phyloP scores from a whole-genome alignment of 2,888 invertebrate genomes.

The Lepidochitona cinerea region DNA sequence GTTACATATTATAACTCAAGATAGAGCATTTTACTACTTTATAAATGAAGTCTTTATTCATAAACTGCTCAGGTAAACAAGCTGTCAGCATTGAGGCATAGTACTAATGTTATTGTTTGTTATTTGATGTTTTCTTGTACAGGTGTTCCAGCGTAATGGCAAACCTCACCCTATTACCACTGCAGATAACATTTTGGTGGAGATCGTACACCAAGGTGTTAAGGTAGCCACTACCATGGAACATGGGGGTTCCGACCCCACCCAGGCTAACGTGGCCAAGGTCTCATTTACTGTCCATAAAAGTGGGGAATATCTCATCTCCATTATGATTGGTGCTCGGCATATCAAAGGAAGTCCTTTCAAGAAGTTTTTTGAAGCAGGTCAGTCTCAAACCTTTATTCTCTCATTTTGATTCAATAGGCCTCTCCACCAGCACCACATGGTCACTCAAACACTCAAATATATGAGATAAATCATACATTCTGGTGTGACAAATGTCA shows the following conservation, averaged over 20 bases:
- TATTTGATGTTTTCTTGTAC: too few relatives aligned
- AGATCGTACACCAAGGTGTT: constrained; percentile 87
- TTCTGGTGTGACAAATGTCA: too few relatives aligned
- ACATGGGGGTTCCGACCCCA: constrained; percentile 81
- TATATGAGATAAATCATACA: too few relatives aligned
- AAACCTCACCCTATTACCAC: constrained; percentile 92
- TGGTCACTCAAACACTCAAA: too few relatives aligned
- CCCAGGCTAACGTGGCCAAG: constrained; percentile 87
- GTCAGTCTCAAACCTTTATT: constrained; percentile 70
- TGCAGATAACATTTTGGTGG: constrained; percentile 82
- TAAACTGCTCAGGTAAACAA: too few relatives aligned
- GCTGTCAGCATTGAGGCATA: too few relatives aligned
- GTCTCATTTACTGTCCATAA: constrained; percentile 94
- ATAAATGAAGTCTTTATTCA: too few relatives aligned
- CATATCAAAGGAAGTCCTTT: constrained; percentile 90
- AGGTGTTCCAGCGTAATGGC: constrained; percentile 77
- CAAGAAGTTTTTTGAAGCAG: constrained; percentile 84
- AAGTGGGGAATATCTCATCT: constrained; percentile 90
- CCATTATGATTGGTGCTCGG: constrained; percentile 83
- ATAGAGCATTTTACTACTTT: too few relatives aligned
- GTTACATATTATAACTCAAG: too few relatives aligned
- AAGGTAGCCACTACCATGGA: constrained; percentile 88
- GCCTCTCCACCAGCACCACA: too few relatives aligned
- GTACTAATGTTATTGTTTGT: too few relatives aligned
- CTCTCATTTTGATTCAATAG: too few relatives aligned